Evolutionary conservation across 2,888 invertebrate species (phyloP).

Genomic region (Leptinotarsa juncta): DNA sequence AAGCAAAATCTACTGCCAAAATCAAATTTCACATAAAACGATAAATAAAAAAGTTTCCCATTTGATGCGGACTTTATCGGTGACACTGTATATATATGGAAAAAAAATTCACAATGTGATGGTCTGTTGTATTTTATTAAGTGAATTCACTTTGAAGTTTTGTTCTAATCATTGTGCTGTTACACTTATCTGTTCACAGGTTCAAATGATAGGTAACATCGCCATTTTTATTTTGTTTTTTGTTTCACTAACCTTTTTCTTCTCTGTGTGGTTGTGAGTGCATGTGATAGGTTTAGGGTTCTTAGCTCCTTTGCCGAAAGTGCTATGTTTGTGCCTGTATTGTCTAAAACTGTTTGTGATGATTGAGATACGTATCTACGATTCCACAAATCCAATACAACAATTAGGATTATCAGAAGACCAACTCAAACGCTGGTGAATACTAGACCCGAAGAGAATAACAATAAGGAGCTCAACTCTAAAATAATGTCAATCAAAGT

Average conservation of each 20-base stretch:
- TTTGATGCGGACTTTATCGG: too few species aligned
- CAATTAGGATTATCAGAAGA: not conserved
- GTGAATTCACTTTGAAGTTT: slow-evolving; percentile 7
- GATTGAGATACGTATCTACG: not conserved
- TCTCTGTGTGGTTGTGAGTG: slow-evolving; percentile 65
- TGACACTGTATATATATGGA: too few species aligned
- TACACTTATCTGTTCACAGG: slow-evolving; percentile 52
- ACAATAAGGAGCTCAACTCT: too few species aligned
- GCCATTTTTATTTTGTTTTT: slow-evolving; percentile 49
- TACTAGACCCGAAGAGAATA: too few species aligned
- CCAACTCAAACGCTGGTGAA: not conserved
- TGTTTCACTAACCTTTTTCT: slow-evolving; percentile 57
- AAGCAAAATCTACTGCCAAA: too few species aligned
- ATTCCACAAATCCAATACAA: not conserved
- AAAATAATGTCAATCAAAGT: too few species aligned
- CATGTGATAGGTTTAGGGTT: slow-evolving; percentile 64
- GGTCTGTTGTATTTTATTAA: not conserved
- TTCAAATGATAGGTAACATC: slow-evolving; percentile 56
- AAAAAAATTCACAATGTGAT: not conserved
- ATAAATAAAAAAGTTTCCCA: too few species aligned
- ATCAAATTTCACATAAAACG: too few species aligned
- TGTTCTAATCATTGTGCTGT: slow-evolving; percentile 23
- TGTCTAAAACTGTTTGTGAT: not conserved
- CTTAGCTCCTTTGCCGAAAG: slow-evolving; percentile 49
- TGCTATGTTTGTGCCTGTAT: slow-evolving; percentile 6